Percentiles rank a stretch among this genome's conserved stretches.
Conservation (phyloP, 2,797 vertebrate species). For the Vipera ursinii region DNA sequence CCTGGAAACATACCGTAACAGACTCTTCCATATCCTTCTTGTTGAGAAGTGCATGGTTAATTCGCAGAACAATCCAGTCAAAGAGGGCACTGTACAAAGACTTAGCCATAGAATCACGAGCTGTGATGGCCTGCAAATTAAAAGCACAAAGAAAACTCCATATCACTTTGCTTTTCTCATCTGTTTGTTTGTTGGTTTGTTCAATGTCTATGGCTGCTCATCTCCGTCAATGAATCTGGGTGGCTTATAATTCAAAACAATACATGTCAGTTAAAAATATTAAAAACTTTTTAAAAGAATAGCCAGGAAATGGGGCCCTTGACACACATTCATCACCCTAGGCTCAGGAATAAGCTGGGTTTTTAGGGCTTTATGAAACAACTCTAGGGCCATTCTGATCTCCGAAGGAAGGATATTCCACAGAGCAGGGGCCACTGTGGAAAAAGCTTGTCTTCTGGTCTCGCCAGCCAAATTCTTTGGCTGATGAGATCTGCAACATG, state of each 20-base stretch:
- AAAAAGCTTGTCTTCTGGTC: not conserved
- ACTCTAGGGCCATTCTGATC: not conserved
- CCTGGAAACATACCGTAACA: constrained; percentile 76
- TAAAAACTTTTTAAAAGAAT: not conserved
- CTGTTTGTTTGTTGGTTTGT: not conserved
- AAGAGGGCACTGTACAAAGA: constrained; percentile 91
- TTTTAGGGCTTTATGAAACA: not conserved
- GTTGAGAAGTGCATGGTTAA: constrained; percentile 94
- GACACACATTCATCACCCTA: not conserved
- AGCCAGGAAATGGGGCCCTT: not conserved
- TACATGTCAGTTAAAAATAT: not conserved
- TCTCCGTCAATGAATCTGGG: not conserved
- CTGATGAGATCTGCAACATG: not conserved
- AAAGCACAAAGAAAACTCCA: not conserved
- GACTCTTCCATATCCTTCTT: constrained; percentile 91
- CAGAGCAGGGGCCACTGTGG: not conserved
- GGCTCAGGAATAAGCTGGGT: not conserved
- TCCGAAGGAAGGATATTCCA: not conserved
- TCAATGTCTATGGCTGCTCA: not conserved
- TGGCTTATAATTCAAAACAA: not conserved
- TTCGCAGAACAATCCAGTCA: constrained; percentile 93
- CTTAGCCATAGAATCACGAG: constrained; percentile 94
- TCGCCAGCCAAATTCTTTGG: not conserved
- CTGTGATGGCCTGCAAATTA: constrained; percentile 77
- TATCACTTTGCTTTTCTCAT: not conserved